These are phyloP conservation scores for Phylloscopus whistleri DNA, from an alignment of 2,113 vertebrate species.

Conservation along the genomic window DNA sequence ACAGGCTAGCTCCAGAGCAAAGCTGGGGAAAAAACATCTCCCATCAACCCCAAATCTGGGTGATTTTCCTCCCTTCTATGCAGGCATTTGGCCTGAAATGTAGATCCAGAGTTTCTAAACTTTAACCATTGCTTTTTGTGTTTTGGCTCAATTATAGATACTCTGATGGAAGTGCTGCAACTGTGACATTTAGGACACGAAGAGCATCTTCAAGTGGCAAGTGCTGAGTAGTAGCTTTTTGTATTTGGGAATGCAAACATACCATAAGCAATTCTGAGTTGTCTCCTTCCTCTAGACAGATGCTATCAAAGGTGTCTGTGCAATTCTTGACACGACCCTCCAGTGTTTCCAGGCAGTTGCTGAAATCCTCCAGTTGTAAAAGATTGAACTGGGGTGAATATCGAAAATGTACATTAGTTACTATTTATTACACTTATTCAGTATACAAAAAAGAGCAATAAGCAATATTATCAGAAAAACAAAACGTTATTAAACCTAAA, in stretches of 20 bases:
- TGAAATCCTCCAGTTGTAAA: constrained; percentile 77
- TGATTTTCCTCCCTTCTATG: neutral
- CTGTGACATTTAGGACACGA: neutral
- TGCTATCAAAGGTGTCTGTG: constrained; percentile 66
- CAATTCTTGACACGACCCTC: constrained; percentile 75
- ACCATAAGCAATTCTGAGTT: constrained; percentile 60
- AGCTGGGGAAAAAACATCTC: neutral
- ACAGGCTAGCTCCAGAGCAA: neutral
- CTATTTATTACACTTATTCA: neutral
- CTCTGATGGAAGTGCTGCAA: neutral
- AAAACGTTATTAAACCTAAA: neutral
- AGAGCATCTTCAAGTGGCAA: neutral
- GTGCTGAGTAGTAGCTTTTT: neutral
- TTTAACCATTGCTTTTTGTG: neutral
- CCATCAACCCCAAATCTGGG: neutral
- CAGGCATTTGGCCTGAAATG: neutral
- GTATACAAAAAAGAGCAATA: neutral
- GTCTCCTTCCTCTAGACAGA: constrained; percentile 44
- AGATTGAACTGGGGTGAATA: constrained; percentile 65
- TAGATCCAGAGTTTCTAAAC: neutral
- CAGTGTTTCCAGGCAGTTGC: constrained; percentile 67
- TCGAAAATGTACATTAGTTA: neutral
- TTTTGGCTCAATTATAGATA: neutral
- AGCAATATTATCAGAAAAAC: neutral
- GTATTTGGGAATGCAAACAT: neutral